Percentiles rank a stretch among this genome's conserved stretches.
phyloP scores from a whole-genome alignment of 2,113 vertebrate species.

The Antechinus stuartii region DNA sequence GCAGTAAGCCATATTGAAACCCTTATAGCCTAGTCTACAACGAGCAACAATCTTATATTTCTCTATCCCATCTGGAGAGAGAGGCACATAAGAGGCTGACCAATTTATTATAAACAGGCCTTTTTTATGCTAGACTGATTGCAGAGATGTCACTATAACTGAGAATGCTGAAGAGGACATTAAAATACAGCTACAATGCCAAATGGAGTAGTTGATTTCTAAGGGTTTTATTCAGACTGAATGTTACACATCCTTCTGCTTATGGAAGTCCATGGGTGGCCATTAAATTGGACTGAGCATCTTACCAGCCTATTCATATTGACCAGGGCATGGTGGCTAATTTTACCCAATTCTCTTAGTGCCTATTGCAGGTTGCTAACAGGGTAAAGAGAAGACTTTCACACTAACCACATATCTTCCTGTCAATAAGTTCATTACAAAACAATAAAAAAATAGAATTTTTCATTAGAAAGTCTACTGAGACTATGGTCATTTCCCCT shows the following conservation, averaged over 20 bases:
- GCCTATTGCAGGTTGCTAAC: slow-evolving; percentile 74
- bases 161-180: slow-evolving; percentile 80
- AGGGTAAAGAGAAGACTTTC: slow-evolving; percentile 66
- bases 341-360: slow-evolving; percentile 76
- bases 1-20: slow-evolving; percentile 69
- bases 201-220: slow-evolving; percentile 79
- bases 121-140: slow-evolving; percentile 82
- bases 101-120: slow-evolving; percentile 81
- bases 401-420: slow-evolving; percentile 62
- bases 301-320: slow-evolving; percentile 78
- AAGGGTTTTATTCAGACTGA: slow-evolving; percentile 76
- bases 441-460: no score
- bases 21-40: slow-evolving; percentile 56
- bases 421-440: slow-evolving; percentile 16
- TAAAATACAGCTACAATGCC: slow-evolving; percentile 83
- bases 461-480: slow-evolving; percentile 17
- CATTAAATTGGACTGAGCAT: slow-evolving; percentile 78
- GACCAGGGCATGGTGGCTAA: slow-evolving; percentile 76
- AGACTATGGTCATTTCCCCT: slow-evolving; percentile 54
- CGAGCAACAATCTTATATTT: slow-evolving; percentile 73
- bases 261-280: slow-evolving; percentile 76
- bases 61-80: slow-evolving; percentile 76
- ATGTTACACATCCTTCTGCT: slow-evolving; percentile 64
- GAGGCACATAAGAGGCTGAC: slow-evolving; percentile 77
- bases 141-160: slow-evolving; percentile 76